Evolutionary conservation across 2,113 vertebrate species (phyloP).

Genomic region (Anolis sagrei): DNA sequence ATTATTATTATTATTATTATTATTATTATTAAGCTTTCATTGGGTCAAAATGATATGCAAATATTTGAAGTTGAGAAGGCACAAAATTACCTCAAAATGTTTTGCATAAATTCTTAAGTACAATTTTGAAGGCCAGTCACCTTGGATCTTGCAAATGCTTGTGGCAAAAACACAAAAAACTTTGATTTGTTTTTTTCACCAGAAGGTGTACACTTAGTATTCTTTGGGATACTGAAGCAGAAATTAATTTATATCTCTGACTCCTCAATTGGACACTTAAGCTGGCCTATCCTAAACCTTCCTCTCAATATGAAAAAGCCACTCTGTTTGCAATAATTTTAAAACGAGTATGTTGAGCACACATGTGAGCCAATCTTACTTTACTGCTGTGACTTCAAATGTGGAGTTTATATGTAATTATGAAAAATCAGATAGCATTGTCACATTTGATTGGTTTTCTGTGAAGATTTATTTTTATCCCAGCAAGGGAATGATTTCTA

Average conservation of each 20-base stretch:
- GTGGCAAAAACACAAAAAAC: background rate
- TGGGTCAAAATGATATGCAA: too few species aligned
- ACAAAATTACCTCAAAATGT: background rate
- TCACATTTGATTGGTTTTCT: constrained; percentile 26
- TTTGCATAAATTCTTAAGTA: background rate
- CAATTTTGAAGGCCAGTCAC: background rate
- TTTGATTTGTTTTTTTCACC: background rate
- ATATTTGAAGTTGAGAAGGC: background rate
- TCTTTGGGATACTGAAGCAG: background rate
- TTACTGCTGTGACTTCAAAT: constrained; percentile 30
- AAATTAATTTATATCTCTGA: constrained; percentile 8
- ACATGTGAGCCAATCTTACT: constrained; percentile 6
- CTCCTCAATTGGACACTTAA: constrained; percentile 25
- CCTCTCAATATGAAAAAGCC: background rate
- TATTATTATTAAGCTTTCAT: too few species aligned
- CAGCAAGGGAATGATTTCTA: constrained; percentile 14
- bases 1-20: too few species aligned
- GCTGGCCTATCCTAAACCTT: constrained; percentile 50
- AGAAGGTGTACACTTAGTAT: background rate
- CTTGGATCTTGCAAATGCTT: background rate
- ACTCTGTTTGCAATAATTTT: constrained; percentile 14
- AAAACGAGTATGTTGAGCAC: constrained; percentile 34
- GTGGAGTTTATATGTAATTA: constrained; percentile 39
- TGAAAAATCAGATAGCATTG: constrained; percentile 40
- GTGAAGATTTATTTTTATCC: constrained; percentile 43